These are phyloP conservation scores for Clarias magur DNA, from an alignment of 2,113 vertebrate genomes.

Conservation along the genomic window DNA sequence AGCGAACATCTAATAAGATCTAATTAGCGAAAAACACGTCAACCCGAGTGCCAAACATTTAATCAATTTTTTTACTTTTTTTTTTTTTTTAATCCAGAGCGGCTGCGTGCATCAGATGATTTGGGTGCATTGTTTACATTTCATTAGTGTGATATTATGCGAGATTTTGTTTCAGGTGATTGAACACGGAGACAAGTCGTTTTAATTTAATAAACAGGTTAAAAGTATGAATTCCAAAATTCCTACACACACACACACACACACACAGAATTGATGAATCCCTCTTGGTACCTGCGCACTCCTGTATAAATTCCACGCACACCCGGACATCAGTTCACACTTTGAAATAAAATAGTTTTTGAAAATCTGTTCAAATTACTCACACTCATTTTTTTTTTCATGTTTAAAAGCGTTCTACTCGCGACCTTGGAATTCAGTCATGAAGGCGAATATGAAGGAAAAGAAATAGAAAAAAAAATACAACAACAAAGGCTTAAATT, in stretches of 20 bases:
- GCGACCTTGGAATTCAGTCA: constrained; percentile 1
- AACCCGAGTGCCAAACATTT: background rate
- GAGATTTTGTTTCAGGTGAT: background rate
- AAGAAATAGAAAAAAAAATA: background rate
- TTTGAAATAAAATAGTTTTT: background rate
- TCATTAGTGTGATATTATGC: background rate
- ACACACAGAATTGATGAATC: background rate
- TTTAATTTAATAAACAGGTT: background rate
- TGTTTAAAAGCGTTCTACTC: background rate
- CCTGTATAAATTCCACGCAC: background rate
- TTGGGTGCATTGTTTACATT: background rate
- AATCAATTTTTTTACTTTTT: background rate
- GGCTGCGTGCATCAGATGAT: background rate
- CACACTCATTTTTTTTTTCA: background rate
- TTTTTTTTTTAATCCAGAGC: background rate
- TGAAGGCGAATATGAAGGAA: background rate
- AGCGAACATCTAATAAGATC: background rate
- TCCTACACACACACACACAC: background rate
- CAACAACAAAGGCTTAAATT: constrained; percentile 9
- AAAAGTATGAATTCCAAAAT: background rate
- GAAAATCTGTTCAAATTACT: background rate
- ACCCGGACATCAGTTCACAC: background rate
- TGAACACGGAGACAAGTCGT: background rate
- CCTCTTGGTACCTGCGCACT: background rate
- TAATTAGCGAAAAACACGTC: background rate